A percentile compares a stretch with the other conserved stretches of the same genome.
Conservation (phyloP, 2,888 invertebrate species). For the Melieria omissa region DNA sequence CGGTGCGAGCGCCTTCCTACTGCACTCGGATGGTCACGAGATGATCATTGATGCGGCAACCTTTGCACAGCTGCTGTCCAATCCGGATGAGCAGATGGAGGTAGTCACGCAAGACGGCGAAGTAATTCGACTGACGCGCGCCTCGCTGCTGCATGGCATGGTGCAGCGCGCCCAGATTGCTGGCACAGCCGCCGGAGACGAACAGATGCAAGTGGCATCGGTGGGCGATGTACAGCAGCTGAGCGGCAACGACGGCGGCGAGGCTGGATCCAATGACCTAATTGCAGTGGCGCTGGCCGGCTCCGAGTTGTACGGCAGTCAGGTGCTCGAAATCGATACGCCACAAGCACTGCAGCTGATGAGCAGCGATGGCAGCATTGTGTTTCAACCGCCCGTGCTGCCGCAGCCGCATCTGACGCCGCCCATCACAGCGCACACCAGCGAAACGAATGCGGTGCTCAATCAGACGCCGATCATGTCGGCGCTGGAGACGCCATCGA, state of each 20-base stretch:
- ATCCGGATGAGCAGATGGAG: slow-evolving; percentile 48
- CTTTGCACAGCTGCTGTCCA: slow-evolving; percentile 44
- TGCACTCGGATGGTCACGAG: slow-evolving; percentile 60
- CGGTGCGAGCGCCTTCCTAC: slow-evolving; percentile 44
- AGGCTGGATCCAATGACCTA: too few species aligned
- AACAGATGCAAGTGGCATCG: slow-evolving; percentile 19
- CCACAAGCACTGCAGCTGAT: slow-evolving; percentile 43
- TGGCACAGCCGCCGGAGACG: slow-evolving; percentile 35
- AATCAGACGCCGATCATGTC: slow-evolving; percentile 87
- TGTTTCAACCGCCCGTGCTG: slow-evolving; percentile 51
- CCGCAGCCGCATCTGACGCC: slow-evolving; percentile 53
- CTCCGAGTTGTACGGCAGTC: slow-evolving; percentile 11
- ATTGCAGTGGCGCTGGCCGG: too few species aligned
- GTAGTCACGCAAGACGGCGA: slow-evolving; percentile 58
- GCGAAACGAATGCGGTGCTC: slow-evolving; percentile 80
- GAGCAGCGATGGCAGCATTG: slow-evolving; percentile 44
- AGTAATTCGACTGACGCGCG: slow-evolving; percentile 53
- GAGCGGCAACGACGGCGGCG: slow-evolving; percentile 22
- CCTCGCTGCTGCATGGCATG: slow-evolving; percentile 48
- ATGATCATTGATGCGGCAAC: slow-evolving; percentile 59
- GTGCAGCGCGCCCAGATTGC: slow-evolving; percentile 19
- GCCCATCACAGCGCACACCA: slow-evolving; percentile 69
- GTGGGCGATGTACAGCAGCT: slow-evolving; percentile 23
- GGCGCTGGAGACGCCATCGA: slow-evolving; percentile 75
- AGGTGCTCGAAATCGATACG: slow-evolving; percentile 24